Evolutionary conservation across 2,113 vertebrate species (phyloP).

Genomic region (Nibea albiflora): DNA sequence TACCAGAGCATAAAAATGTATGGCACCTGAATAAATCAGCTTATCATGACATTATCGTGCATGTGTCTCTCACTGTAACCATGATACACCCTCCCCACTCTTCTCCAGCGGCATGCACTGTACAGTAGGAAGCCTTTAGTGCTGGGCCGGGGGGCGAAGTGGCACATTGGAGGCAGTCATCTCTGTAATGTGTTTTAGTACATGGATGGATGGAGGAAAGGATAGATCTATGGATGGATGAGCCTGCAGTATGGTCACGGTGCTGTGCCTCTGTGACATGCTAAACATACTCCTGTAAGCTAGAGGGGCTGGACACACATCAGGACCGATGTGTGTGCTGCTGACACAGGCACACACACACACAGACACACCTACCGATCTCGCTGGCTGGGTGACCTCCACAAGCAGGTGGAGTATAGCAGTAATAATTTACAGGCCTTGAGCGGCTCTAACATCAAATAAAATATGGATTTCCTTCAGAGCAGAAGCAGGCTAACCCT

Average conservation of each 20-base stretch:
- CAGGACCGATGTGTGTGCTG: constrained; percentile 1
- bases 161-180: constrained; percentile 75
- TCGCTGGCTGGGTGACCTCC: constrained; percentile 63
- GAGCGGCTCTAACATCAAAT: constrained; percentile 72
- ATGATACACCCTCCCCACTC: constrained; percentile 3
- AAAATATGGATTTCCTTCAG: constrained; percentile 78
- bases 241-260: constrained; percentile 58
- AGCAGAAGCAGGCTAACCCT: constrained; percentile 57
- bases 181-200: constrained; percentile 78
- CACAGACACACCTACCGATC: constrained; percentile 23
- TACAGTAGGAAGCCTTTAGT: constrained; percentile 49
- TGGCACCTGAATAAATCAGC: not conserved
- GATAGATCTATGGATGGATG: constrained; percentile 69
- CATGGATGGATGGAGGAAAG: constrained; percentile 71
- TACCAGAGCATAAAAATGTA: not conserved
- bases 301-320: constrained; percentile 41
- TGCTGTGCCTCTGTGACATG: constrained; percentile 45
- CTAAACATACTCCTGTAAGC: constrained; percentile 28
- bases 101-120: constrained; percentile 34
- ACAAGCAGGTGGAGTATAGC: constrained; percentile 70
- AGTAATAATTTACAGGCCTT: constrained; percentile 79
- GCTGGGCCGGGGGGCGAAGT: constrained; percentile 57
- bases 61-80: constrained; percentile 28
- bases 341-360: constrained; percentile 17
- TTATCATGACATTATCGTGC: not conserved